These are phyloP conservation scores for Candidula unifasciata DNA, from an alignment of 2,888 invertebrate genomes.

Conservation along the genomic window DNA sequence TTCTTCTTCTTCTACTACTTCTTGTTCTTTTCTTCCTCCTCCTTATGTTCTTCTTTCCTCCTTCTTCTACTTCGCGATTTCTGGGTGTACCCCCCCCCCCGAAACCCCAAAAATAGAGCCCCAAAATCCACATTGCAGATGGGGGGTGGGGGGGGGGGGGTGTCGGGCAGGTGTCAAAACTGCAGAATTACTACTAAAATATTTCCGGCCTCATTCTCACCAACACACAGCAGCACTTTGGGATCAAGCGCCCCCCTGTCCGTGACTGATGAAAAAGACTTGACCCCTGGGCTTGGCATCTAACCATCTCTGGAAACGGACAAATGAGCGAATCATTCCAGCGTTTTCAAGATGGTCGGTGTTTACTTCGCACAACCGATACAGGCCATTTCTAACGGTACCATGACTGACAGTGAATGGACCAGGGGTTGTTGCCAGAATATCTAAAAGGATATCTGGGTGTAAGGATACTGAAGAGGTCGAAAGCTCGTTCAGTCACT, in stretches of 20 bases:
- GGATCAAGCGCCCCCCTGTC: background rate
- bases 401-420: background rate
- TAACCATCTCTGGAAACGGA: background rate
- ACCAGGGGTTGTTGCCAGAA: background rate
- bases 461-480: background rate
- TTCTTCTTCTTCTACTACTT: too few relatives aligned
- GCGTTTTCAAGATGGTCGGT: slow-evolving; percentile 34
- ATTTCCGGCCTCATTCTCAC: background rate
- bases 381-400: slow-evolving; percentile 3
- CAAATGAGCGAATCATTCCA: slow-evolving; percentile 39
- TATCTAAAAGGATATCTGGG: background rate
- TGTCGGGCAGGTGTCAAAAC: too few relatives aligned
- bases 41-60: too few relatives aligned
- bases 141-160: too few relatives aligned
- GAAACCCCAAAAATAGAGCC: too few relatives aligned
- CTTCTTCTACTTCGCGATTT: too few relatives aligned
- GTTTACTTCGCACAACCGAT: slow-evolving; percentile 27
- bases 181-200: background rate
- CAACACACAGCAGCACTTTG: background rate
- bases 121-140: too few relatives aligned
- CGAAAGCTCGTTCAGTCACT: slow-evolving; percentile 22
- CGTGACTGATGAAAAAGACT: slow-evolving; percentile 5
- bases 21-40: too few relatives aligned
- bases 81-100: too few relatives aligned
- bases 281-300: slow-evolving; percentile 7